Evolutionary conservation across 1,140 invertebrate species (phyloP), one percentile per base, ranked within the genome.

Genomic region (Eubasilissa regina): DNA sequence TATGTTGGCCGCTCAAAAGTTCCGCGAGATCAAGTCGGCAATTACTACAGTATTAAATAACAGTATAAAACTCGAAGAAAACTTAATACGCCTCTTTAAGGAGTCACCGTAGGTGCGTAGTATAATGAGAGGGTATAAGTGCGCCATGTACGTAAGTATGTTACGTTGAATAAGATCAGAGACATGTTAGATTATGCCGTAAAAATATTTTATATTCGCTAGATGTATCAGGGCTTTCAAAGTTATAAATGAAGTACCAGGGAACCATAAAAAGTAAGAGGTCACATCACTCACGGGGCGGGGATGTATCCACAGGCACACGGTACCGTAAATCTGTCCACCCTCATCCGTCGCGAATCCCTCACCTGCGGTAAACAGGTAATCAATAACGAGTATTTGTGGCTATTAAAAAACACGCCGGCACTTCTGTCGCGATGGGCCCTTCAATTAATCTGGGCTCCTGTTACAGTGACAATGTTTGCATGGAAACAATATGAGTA

Each of bases 371-470:
- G 55, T 74, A 60, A 66, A 77, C 55, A 55, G 48, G 75, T 75
- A 81, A 81, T 81, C 80, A 78, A 81, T 81, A 78, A 78, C 47
- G 60, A 47, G 60, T 35, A 10, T 47, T 70, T 70, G 44, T 35
- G 15, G 60, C 13, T 64, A 64, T 64, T 64, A 64, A 64, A 64
- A 64, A 35, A 64, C 60, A 64, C 19, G 60, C 60, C 19, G 60
- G 35, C 60, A 64, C 19, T 64, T 25, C 35, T 43, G 60, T 64
- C 21, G 60, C 35, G 35, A 43, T 35, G 35, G 35, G 55, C 19
- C 9, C 11, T 25, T 25, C 60, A 13, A 64, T 64, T 43, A 64
- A 12, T 64, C 60, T 25, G 19, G n/a, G 1, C 15, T 19, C 25
- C 11, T 12, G 60, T 3, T 44, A 7, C 60, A 9, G 19, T 3